Evolutionary conservation across 1,140 invertebrate species (phyloP), one percentile per base, ranked within the genome.

Genomic region (Portunus trituberculatus): DNA sequence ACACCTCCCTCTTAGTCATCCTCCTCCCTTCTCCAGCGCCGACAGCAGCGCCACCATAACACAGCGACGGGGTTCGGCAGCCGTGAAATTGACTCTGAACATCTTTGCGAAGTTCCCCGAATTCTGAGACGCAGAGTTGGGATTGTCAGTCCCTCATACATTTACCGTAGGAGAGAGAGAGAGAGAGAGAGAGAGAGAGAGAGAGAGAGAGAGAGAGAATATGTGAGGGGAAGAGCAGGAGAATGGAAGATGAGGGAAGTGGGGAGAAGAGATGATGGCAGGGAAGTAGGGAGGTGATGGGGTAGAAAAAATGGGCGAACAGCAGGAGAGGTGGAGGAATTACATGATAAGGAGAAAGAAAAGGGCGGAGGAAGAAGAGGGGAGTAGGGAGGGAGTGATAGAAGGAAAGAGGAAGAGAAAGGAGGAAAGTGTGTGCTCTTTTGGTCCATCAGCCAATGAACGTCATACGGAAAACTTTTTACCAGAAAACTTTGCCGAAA

Each of bases 11-110:
- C 25, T 76, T 20, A n/a, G 6, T 20, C 67, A 12, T 76, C 67
- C 20, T n/a, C 67, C n/a, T 59, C 52, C 52, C 52, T 59, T 10
- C 8, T 16, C 67, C 67, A 76, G 16, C 16, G 20, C 67, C 67
- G 67, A 76, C 67, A 76, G 67, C 67, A 76, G 67, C 67, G 67
- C 67, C 67, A 76, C 67, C 67, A 76, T 76, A 76, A 76, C 67
- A n/a, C 25, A 76, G 67, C 67, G 67, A 25, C 67, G 67, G 67
- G 20, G n/a, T 2, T 76, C 67, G 67, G 67, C 67, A 76, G 67
- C 67, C 67, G 67, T 76, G 67, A 76, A 76, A 76, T 76, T 76
- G 67, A 76, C 67, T 76, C 67, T 7, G 20, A 76, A n/a, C 67
- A 76, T 76, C 67, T 76, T 76, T 76, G 20, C 67, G 67, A 76